phyloP scores from a whole-genome alignment of 1,140 invertebrate species.

The Asobara japonica region DNA sequence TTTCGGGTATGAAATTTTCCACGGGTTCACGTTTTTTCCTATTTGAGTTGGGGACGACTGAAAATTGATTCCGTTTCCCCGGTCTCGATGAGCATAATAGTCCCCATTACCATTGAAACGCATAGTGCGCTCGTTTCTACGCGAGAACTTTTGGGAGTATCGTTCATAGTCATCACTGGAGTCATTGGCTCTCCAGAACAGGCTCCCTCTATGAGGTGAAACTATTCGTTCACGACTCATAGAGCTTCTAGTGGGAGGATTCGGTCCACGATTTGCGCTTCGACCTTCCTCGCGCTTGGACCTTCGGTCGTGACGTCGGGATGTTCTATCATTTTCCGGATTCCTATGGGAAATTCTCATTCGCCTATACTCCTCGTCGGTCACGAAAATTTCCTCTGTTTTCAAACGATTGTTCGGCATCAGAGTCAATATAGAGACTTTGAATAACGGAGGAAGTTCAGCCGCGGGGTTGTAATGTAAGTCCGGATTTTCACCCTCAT shows the following conservation, averaged over 20 bases:
- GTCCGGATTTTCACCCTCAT: neutral
- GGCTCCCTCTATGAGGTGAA: neutral
- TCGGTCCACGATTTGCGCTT: neutral
- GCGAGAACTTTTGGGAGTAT: neutral
- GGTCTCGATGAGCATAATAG: too few species aligned
- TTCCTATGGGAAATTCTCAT: neutral
- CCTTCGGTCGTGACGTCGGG: neutral
- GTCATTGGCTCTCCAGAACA: neutral
- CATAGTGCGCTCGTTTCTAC: neutral
- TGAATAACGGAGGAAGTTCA: neutral
- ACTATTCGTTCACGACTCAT: neutral
- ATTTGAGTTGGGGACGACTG: too few species aligned
- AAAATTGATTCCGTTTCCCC: too few species aligned
- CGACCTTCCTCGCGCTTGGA: neutral
- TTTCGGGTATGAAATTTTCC: too few species aligned
- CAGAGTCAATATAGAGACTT: neutral
- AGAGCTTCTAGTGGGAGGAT: neutral
- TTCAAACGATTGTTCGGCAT: neutral
- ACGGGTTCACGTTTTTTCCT: too few species aligned
- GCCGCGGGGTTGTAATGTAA: neutral
- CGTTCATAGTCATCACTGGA: slow-evolving; percentile 1
- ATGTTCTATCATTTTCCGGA: neutral
- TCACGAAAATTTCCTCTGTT: neutral
- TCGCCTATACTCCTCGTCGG: neutral
- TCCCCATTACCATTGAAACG: neutral